Percentiles rank a stretch among this genome's conserved stretches.
Conservation (phyloP, 2,888 invertebrate species). For the Protodeltote pygarga region DNA sequence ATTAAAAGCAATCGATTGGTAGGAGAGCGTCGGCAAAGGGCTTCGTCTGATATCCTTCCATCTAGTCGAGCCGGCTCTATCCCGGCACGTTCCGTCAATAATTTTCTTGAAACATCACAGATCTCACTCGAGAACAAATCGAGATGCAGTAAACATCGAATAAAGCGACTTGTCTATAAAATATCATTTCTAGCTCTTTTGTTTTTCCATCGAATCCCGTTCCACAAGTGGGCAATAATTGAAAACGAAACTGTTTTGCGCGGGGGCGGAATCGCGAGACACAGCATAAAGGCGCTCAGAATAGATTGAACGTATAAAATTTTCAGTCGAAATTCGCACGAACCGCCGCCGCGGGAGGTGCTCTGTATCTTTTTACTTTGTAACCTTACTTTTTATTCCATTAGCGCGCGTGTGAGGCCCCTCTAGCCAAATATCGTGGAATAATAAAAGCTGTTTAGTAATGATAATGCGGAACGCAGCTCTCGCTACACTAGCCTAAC, state of each 20-base stretch:
- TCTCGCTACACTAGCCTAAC: slow-evolving; percentile 73
- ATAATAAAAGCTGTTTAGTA: slow-evolving; percentile 87
- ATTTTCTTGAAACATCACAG: slow-evolving; percentile 83
- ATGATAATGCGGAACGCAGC: slow-evolving; percentile 82
- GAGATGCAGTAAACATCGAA: slow-evolving; percentile 83
- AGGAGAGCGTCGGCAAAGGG: slow-evolving; percentile 58
- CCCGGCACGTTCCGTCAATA: slow-evolving; percentile 84
- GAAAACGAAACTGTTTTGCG: slow-evolving; percentile 85
- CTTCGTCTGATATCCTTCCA: slow-evolving; percentile 61
- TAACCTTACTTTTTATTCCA: slow-evolving; percentile 87
- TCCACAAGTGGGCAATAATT: slow-evolving; percentile 87
- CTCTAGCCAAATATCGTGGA: slow-evolving; percentile 85
- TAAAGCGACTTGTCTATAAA: slow-evolving; percentile 83
- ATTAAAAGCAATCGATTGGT: slow-evolving; percentile 67
- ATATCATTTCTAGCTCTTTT: slow-evolving; percentile 85
- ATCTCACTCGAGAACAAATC: slow-evolving; percentile 81
- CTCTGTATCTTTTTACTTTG: slow-evolving; percentile 86
- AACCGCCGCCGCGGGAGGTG: slow-evolving; percentile 82
- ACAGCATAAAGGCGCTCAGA: slow-evolving; percentile 84
- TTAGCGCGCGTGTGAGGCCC: slow-evolving; percentile 84
- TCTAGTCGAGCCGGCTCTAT: slow-evolving; percentile 64
- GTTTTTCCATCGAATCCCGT: slow-evolving; percentile 82
- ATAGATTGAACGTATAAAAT: slow-evolving; percentile 87
- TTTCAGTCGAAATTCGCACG: slow-evolving; percentile 86
- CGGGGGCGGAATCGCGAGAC: slow-evolving; percentile 81